Conservation (phyloP, 2,888 invertebrate genomes). For the Agriopis marginaria region DNA sequence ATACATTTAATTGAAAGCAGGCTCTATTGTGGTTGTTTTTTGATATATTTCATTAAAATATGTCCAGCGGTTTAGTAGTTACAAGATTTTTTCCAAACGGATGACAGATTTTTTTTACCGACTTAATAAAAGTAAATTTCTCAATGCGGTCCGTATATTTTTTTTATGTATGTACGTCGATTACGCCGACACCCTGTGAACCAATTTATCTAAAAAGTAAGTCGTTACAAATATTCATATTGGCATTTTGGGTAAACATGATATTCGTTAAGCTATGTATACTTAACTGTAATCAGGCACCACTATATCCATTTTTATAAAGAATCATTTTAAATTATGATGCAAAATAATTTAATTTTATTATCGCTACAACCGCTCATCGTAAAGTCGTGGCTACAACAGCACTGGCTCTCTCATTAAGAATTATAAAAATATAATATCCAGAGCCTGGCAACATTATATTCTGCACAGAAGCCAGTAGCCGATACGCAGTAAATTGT, state of each 20-base stretch:
- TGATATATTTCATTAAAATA: too few relatives aligned
- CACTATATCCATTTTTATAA: background rate
- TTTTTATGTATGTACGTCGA: too few relatives aligned
- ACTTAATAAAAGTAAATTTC: too few relatives aligned
- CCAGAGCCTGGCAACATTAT: constrained; percentile 48
- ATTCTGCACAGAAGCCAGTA: constrained; percentile 67
- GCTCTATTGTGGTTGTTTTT: too few relatives aligned
- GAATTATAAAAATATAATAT: constrained; percentile 79
- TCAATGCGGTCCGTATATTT: too few relatives aligned
- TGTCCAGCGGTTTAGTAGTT: too few relatives aligned
- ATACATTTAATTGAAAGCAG: too few relatives aligned
- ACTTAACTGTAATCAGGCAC: background rate
- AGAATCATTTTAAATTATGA: constrained; percentile 5
- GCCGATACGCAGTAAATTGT: constrained; percentile 68
- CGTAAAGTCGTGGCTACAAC: constrained; percentile 52
- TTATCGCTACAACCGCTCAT: constrained; percentile 32
- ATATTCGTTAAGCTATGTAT: background rate
- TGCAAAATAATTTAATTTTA: constrained; percentile 21
- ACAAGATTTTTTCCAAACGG: too few relatives aligned
- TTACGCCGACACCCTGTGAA: too few relatives aligned
- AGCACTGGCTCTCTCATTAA: constrained; percentile 66
- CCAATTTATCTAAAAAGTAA: too few relatives aligned
- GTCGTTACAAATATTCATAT: background rate
- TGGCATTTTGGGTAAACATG: background rate
- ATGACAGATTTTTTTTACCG: too few relatives aligned